Percentiles rank a stretch among this genome's conserved stretches.
Conservation (phyloP, 2,113 vertebrate species). For the Dasypus novemcinctus region DNA sequence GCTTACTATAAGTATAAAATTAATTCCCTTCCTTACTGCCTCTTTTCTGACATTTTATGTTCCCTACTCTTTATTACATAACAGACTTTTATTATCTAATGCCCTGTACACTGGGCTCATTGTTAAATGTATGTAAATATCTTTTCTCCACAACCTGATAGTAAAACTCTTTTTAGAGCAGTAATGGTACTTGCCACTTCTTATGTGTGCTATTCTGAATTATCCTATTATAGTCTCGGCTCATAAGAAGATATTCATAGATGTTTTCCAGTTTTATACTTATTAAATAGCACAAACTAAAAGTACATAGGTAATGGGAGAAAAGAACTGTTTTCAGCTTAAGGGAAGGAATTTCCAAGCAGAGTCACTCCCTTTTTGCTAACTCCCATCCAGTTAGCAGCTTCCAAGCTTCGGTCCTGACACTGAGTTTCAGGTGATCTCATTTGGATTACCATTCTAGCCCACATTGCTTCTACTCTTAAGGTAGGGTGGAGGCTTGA, state of each 20-base stretch:
- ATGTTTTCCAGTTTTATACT: neutral
- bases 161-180: constrained; percentile 3
- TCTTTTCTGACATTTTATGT: constrained; percentile 2
- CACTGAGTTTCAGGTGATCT: neutral
- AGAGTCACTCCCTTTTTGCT: constrained; percentile 2
- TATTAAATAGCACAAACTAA: neutral
- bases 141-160: neutral
- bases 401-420: neutral
- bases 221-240: neutral
- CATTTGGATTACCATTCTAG: neutral
- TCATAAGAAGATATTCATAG: neutral
- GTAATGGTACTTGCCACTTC: neutral
- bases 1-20: neutral
- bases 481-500: neutral
- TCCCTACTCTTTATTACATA: neutral
- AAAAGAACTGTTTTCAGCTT: neutral
- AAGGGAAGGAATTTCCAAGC: neutral
- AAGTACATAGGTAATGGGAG: neutral
- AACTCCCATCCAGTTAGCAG: neutral
- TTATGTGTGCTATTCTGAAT: neutral
- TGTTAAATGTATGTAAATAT: constrained; percentile 9
- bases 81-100: constrained; percentile 36
- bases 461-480: constrained; percentile 11
- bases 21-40: neutral
- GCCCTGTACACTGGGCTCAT: neutral